Conservation (phyloP, 2,797 vertebrate species). For the Notoglanidium macrostoma region DNA sequence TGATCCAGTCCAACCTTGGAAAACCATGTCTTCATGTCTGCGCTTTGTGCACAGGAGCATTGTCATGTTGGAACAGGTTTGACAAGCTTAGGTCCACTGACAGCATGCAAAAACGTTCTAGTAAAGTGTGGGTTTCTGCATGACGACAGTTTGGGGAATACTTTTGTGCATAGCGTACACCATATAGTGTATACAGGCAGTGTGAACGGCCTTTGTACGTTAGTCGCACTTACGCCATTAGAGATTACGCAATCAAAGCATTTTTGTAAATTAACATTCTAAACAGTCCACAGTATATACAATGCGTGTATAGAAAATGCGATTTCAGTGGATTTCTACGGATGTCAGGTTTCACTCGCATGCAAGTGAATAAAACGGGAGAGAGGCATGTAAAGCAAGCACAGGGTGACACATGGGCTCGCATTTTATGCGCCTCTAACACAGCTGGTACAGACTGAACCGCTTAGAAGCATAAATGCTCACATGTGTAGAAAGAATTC, state of each 20-base stretch:
- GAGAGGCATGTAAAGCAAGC: background rate
- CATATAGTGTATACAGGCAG: background rate
- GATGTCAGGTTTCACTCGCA: background rate
- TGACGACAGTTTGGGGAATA: background rate
- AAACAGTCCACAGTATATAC: background rate
- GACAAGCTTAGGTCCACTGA: no score
- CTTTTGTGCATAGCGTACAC: background rate
- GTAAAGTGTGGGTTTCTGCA: no score
- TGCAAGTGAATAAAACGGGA: background rate
- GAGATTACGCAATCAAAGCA: background rate
- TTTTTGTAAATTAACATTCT: background rate
- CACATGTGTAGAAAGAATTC: background rate
- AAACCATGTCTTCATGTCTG: background rate
- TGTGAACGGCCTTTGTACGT: background rate
- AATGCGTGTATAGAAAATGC: background rate
- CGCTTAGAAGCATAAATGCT: background rate
- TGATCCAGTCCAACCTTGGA: background rate
- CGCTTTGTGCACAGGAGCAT: background rate
- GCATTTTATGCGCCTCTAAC: background rate
- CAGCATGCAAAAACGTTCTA: no score
- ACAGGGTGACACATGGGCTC: background rate
- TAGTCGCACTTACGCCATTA: background rate
- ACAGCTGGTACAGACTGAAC: background rate
- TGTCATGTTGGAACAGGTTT: no score
- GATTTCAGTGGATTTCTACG: background rate